phyloP scores from a whole-genome alignment of 2,888 invertebrate species.

The Brassicogethes aeneus region DNA sequence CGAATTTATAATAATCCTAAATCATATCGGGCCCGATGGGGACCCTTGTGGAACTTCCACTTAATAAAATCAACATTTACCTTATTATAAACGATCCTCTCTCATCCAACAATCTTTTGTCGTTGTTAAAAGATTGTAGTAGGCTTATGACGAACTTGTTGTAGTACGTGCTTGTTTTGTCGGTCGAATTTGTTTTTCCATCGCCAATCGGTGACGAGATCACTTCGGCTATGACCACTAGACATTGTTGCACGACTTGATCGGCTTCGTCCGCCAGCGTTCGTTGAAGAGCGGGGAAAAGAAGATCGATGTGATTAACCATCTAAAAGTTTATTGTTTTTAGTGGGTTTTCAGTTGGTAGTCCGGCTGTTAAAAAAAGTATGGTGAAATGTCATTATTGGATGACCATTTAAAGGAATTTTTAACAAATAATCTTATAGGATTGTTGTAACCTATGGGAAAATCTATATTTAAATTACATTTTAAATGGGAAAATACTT shows the following conservation, averaged over 20 bases:
- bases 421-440: no score
- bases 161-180: conserved; percentile 50
- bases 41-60: no score
- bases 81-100: conserved; percentile 93
- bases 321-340: conserved; percentile 49
- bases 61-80: no score
- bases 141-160: conserved; percentile 83
- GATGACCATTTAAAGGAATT: no score
- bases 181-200: neutral
- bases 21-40: no score
- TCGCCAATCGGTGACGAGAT: conserved; percentile 46
- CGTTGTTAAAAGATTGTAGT: conserved; percentile 74
- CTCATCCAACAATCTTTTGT: conserved; percentile 78
- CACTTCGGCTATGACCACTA: conserved; percentile 86
- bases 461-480: no score
- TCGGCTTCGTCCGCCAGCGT: conserved; percentile 87
- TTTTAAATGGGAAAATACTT: no score
- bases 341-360: no score
- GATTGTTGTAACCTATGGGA: no score
- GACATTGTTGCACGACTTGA: conserved; percentile 88
- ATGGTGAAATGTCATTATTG: no score
- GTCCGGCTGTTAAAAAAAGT: no score
- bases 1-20: no score
- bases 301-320: conserved; percentile 59
- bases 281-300: conserved; percentile 71